phyloP scores from a whole-genome alignment of 2,888 invertebrate genomes.

The Phrixothrix hirtus region DNA sequence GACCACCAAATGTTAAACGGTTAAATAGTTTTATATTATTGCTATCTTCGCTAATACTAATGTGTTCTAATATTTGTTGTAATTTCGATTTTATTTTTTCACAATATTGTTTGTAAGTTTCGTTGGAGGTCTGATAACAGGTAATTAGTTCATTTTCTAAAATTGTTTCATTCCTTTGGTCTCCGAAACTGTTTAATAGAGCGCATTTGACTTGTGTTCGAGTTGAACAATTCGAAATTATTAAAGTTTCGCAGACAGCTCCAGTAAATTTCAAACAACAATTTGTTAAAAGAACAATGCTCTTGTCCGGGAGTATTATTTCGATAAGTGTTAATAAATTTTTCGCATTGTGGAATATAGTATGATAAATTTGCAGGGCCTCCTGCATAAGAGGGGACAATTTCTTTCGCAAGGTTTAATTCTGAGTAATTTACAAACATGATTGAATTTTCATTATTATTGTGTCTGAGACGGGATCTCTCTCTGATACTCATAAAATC shows the following conservation, averaged over 20 bases:
- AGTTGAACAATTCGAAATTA: slow-evolving; percentile 1
- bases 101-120: slow-evolving; percentile 11
- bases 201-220: slow-evolving; percentile 1
- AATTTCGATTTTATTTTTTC: no score
- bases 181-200: slow-evolving; percentile 5
- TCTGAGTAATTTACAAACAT: neutral
- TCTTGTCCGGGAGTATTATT: neutral
- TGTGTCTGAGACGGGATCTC: neutral
- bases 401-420: slow-evolving; percentile 4
- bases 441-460: neutral
- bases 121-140: neutral
- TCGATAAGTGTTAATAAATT: neutral
- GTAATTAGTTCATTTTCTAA: no score
- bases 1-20: no score
- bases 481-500: slow-evolving; percentile 2
- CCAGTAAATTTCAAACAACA: slow-evolving; percentile 6
- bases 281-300: slow-evolving; percentile 2
- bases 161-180: slow-evolving; percentile 6
- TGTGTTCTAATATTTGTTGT: slow-evolving; percentile 31
- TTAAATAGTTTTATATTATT: slow-evolving; percentile 8
- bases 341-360: slow-evolving; percentile 6
- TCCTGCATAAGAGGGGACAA: neutral
- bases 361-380: slow-evolving; percentile 1
- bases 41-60: slow-evolving; percentile 11
- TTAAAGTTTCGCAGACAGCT: slow-evolving; percentile 1